These are phyloP conservation scores for Bubo scandiacus DNA, from an alignment of 2,113 vertebrate species.

Conservation along the genomic window DNA sequence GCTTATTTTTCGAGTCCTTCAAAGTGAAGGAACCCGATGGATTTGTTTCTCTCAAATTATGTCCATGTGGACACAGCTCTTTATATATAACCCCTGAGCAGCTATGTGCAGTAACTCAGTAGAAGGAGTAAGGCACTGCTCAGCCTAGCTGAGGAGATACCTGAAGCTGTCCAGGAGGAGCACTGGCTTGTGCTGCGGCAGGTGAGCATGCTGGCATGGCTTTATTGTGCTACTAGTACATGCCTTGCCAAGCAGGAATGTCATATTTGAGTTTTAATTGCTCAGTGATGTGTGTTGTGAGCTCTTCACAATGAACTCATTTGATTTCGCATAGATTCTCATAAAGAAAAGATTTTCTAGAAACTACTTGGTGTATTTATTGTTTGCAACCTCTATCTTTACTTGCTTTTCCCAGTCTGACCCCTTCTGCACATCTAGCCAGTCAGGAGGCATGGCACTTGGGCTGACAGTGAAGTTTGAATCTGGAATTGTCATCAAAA, in stretches of 20 bases:
- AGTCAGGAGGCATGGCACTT: neutral
- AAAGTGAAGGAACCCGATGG: neutral
- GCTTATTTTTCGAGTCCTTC: neutral
- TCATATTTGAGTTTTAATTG: neutral
- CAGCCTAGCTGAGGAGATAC: neutral
- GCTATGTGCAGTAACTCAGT: neutral
- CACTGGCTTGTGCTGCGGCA: neutral
- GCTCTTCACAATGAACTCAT: neutral
- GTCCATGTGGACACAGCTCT: rapidly evolving
- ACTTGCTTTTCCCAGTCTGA: neutral
- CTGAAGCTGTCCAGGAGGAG: neutral
- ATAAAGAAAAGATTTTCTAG: neutral
- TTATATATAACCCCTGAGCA: rapidly evolving
- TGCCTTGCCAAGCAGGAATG: neutral
- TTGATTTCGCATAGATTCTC: neutral
- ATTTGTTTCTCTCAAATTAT: neutral
- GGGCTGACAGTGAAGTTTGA: no score
- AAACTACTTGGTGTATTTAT: neutral
- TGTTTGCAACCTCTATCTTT: neutral
- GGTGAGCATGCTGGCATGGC: rapidly evolving
- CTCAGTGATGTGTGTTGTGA: neutral
- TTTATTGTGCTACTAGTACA: rapidly evolving
- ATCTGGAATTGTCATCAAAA: neutral
- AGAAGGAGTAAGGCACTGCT: neutral
- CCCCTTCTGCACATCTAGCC: neutral